Evolutionary conservation across 2,888 invertebrate species (phyloP), one percentile per base, ranked within the genome.

Genomic region (Craniophora ligustri): DNA sequence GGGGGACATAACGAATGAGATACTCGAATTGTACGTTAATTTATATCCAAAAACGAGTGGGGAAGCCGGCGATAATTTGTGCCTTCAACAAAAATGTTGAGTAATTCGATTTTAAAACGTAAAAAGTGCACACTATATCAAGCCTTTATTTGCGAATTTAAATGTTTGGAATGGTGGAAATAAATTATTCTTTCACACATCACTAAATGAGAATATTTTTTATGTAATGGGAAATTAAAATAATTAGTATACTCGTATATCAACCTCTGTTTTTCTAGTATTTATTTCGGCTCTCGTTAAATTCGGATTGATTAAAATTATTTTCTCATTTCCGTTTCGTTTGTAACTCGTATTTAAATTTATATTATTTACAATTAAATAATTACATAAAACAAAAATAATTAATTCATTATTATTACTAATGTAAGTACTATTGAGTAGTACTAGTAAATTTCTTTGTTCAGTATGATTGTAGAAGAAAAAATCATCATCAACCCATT

Each of bases 11-110:
- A 56, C 63, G 39, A 67, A 48, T 56, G 21, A 23, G 14, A 7
- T 42, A 23, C 31, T n/a, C 7, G 45, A 50, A 42, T 63, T 51
- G 48, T 51, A 60, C 48, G 50, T 54, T 38, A 64, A 68, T 68
- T 63, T 65, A 63, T 61, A 57, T 58, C 30, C 46, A 63, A 58
- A 67, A 16, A 44, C 3, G 15, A 45, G 44, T 30, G n/a, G 49
- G 26, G 23, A 11, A 21, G 11, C 15, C 21, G 42, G 38, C 54
- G 47, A 63, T 49, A 58, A 67, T 23, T 23, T 62, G 41, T 36
- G 23, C 15, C 57, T 45, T 16, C 26, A 66, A 47, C 45, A 55
- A 53, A 56, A 55, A 55, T 51, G 2, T 48, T 41, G 23, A 0
- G 19, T 53, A 44, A 62, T 51, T 28, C 18, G 11, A 62, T 54